Evolutionary conservation across 2,113 vertebrate genomes (phyloP).

Genomic region (Brachyhypopomus occidentalis): DNA sequence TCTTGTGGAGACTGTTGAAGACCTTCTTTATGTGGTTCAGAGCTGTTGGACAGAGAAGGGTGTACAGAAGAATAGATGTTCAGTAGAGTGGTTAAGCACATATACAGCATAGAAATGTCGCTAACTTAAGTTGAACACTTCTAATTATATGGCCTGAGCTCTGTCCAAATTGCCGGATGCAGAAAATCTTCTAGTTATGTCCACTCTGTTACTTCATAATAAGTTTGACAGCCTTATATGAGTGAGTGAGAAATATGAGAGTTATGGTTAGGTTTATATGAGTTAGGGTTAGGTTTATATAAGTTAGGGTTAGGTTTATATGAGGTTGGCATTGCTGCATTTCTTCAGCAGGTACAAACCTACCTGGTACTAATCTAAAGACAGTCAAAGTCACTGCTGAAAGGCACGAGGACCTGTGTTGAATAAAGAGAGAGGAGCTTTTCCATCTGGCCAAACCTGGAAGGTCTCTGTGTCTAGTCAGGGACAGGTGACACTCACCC

Average conservation of each 20-base stretch:
- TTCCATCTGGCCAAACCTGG: conserved; percentile 68
- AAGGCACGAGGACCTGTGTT: conserved; percentile 67
- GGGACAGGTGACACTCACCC: conserved; percentile 68
- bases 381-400: conserved; percentile 53
- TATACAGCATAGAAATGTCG: too few relatives aligned
- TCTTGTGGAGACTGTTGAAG: too few relatives aligned
- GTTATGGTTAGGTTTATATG: neutral
- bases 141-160: neutral
- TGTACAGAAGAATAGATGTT: too few relatives aligned
- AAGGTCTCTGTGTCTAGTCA: conserved; percentile 67
- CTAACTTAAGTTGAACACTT: too few relatives aligned
- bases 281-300: too few relatives aligned
- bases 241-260: too few relatives aligned
- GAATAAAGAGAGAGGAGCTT: conserved; percentile 70
- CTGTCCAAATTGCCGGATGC: neutral
- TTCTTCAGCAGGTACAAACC: neutral
- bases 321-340: neutral
- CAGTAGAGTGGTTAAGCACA: too few relatives aligned
- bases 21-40: too few relatives aligned
- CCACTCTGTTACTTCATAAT: neutral
- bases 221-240: neutral
- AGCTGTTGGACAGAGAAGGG: too few relatives aligned
- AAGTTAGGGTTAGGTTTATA: too few relatives aligned
- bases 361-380: neutral
- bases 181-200: neutral